These are phyloP conservation scores for Synergus umbraculus DNA, from an alignment of 2,888 invertebrate genomes.

Conservation along the genomic window DNA sequence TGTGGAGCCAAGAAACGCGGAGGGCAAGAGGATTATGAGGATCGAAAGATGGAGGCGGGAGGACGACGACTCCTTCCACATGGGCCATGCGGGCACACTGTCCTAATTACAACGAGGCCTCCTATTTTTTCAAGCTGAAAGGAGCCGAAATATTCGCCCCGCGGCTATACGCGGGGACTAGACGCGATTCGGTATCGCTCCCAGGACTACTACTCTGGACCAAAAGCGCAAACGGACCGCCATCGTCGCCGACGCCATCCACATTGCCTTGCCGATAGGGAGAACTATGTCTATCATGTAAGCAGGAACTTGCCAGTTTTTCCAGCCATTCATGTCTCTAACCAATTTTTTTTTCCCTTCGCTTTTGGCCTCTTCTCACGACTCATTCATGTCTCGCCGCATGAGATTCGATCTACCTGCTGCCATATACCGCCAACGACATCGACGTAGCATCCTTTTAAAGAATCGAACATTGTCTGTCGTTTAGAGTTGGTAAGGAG, in stretches of 20 bases:
- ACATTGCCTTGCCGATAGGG: not conserved
- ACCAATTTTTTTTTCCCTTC: slow-evolving; percentile 56
- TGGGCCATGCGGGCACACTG: slow-evolving; percentile 76
- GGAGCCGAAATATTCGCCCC: slow-evolving; percentile 72
- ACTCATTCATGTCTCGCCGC: slow-evolving; percentile 72
- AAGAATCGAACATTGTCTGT: slow-evolving; percentile 40
- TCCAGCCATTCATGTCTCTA: slow-evolving; percentile 69
- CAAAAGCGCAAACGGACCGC: slow-evolving; percentile 58
- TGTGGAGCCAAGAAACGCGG: slow-evolving; percentile 63
- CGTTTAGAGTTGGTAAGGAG: slow-evolving; percentile 5
- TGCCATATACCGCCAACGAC: slow-evolving; percentile 54
- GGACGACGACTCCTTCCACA: slow-evolving; percentile 60
- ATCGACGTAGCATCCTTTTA: slow-evolving; percentile 55
- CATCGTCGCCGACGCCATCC: slow-evolving; percentile 55
- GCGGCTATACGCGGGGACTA: slow-evolving; percentile 62
- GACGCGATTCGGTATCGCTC: slow-evolving; percentile 60
- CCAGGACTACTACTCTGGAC: slow-evolving; percentile 58
- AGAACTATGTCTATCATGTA: not conserved
- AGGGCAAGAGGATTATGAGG: slow-evolving; percentile 56
- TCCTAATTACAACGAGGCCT: slow-evolving; percentile 76
- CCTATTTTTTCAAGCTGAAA: slow-evolving; percentile 71
- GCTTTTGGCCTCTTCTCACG: slow-evolving; percentile 66
- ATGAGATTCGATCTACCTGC: slow-evolving; percentile 67
- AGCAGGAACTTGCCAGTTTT: slow-evolving; percentile 63
- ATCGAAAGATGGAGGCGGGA: slow-evolving; percentile 54